phyloP scores from a whole-genome alignment of 2,888 invertebrate species.

The Sisyra terminalis region DNA sequence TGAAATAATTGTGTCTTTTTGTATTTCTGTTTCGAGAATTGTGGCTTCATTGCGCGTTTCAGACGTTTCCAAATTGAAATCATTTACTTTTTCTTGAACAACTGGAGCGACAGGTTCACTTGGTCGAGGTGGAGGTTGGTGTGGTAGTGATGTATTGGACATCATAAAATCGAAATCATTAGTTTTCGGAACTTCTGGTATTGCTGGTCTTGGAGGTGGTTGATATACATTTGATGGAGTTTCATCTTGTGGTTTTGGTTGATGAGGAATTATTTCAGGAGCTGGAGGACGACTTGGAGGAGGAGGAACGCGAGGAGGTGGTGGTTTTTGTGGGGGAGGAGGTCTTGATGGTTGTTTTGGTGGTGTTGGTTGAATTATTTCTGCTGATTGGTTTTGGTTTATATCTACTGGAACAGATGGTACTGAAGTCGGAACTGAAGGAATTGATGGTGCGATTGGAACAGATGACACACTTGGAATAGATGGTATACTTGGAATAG shows the following conservation, averaged over 20 bases:
- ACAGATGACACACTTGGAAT: neutral
- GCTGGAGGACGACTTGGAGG: slow-evolving; percentile 18
- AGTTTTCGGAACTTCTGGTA: slow-evolving; percentile 13
- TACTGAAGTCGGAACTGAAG: slow-evolving; percentile 1
- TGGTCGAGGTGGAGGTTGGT: slow-evolving; percentile 10
- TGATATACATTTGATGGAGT: slow-evolving; percentile 11
- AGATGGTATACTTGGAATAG: no score
- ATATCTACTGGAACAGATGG: slow-evolving; percentile 21
- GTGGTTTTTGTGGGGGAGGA: slow-evolving; percentile 17
- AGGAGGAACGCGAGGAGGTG: slow-evolving; percentile 20
- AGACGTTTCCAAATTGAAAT: neutral
- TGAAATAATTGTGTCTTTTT: neutral
- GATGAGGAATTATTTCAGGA: slow-evolving; percentile 14
- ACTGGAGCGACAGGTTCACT: neutral
- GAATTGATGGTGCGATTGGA: slow-evolving; percentile 1
- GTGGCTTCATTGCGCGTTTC: slow-evolving; percentile 3
- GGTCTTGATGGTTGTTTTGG: slow-evolving; percentile 14
- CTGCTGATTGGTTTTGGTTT: slow-evolving; percentile 7
- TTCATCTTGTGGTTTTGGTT: slow-evolving; percentile 27
- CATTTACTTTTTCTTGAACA: neutral
- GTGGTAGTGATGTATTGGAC: neutral
- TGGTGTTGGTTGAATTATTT: slow-evolving; percentile 15
- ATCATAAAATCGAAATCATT: neutral
- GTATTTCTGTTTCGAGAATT: slow-evolving; percentile 4
- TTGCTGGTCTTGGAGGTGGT: slow-evolving; percentile 16